Conservation (phyloP, 2,888 invertebrate genomes). For the Labia minor region DNA sequence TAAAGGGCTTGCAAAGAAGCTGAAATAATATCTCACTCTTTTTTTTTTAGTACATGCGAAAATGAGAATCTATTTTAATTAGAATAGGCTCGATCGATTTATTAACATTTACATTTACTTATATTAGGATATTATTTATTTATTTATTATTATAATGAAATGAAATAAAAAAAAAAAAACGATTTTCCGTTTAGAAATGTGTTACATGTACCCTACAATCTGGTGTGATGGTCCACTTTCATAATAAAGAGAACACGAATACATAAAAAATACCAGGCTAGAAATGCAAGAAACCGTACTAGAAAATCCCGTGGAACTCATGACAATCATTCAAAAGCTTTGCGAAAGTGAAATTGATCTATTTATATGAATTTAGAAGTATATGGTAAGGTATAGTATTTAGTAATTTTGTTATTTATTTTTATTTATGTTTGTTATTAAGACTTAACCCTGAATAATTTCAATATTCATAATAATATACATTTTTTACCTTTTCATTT, state of each 20-base stretch:
- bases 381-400: background rate
- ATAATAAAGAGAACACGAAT: conserved; percentile 20
- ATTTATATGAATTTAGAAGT: background rate
- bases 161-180: no score
- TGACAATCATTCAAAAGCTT: background rate
- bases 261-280: conserved; percentile 17
- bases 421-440: conserved; percentile 16
- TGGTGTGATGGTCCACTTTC: conserved; percentile 24
- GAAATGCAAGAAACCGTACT: background rate
- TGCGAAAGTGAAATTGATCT: background rate
- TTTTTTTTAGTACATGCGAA: conserved; percentile 8
- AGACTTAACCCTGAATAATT: conserved; percentile 18
- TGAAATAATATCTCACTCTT: conserved; percentile 19
- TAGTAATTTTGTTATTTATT: conserved; percentile 19
- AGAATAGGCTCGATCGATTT: conserved; percentile 27
- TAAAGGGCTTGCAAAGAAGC: conserved; percentile 3
- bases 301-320: conserved; percentile 4
- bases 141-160: background rate
- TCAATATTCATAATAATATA: no score
- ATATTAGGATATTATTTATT: conserved; percentile 28
- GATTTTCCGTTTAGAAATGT: background rate
- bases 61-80: conserved; percentile 20
- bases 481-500: no score
- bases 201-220: conserved; percentile 21
- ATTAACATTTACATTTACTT: conserved; percentile 18